Base-by-base conservation (phyloP, 2,888 invertebrate species). In the Drosophila nigritarsus region DNA sequence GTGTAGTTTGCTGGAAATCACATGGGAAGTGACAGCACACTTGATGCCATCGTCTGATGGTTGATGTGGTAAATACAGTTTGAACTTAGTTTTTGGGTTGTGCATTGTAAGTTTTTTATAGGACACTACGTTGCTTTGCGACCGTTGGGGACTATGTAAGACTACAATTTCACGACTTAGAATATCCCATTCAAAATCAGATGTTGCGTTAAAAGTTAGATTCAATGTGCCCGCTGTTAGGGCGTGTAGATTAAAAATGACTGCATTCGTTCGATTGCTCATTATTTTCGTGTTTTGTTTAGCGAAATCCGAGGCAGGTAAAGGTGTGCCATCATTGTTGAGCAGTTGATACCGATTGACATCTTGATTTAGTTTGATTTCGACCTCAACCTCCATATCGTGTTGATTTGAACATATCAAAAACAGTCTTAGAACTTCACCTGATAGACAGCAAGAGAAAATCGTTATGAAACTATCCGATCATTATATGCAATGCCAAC, bases 321-420 rank as follows among this genome's bases (percentile, higher is more conserved):
- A 6, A 1, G 20, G 36, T 1, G 42, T 20, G 3, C 5, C 27
- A n/a, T 55, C 4, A 3, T 27, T 24, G 20, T 65, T 45, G 0
- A 68, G 27, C 3, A 69, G 18, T 20, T 62, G 20, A 30, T 60
- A 65, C 1, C 30, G 1, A 2, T 18, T 15, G 4, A 1, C 1
- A 18, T 65, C 54, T 6, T 59, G 45, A 6, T 48, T 11, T 0
- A 73, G 27, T 0, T 80, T 32, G 4, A n/a, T 63, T 42, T 42
- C 42, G 3, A 71, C 68, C 0, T 45, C 40, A 8, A 45, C 0
- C 0, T 9, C 0, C 2, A 3, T 0, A 2, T 45, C 9, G 0
- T 27, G 9, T 3, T 49, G 24, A 63, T 77, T 80, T 2, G 56
- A 72, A 20, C 70, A 71, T 29, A 6, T 32, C 1, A 80, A 18